These are phyloP conservation scores for Daubentonia madagascariensis DNA, from an alignment of 2,113 vertebrate species.

Conservation along the genomic window DNA sequence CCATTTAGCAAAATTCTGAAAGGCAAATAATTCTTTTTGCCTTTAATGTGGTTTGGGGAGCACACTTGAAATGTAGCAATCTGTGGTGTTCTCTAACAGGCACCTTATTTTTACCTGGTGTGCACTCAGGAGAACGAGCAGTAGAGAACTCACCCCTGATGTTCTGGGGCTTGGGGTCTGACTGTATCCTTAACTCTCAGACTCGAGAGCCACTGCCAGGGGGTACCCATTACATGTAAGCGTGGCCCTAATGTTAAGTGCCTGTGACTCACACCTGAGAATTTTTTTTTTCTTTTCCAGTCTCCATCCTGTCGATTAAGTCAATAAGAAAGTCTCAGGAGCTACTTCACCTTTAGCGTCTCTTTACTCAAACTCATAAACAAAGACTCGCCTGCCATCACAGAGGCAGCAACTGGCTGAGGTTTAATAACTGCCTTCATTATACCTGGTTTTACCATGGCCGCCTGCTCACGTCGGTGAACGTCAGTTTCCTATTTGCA, in stretches of 20 bases:
- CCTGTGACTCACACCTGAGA: not conserved
- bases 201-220: not conserved
- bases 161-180: not conserved
- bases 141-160: not conserved
- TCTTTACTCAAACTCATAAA: not conserved
- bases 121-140: not conserved
- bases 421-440: not conserved
- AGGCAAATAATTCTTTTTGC: not conserved
- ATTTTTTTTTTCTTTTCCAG: not conserved
- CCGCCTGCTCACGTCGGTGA: not conserved
- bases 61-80: not conserved
- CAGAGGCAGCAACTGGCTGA: not conserved
- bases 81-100: not conserved
- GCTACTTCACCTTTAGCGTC: fast-evolving
- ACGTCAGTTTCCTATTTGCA: not conserved
- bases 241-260: fast-evolving
- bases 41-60: not conserved
- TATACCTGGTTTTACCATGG: not conserved
- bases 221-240: fast-evolving
- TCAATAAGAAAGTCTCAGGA: not conserved
- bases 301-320: not conserved
- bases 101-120: not conserved
- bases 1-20: not conserved
- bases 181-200: not conserved
- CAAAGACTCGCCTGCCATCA: not conserved